Evolutionary conservation across 2,888 invertebrate species (phyloP).

Genomic region (Lithophane ornitopus): DNA sequence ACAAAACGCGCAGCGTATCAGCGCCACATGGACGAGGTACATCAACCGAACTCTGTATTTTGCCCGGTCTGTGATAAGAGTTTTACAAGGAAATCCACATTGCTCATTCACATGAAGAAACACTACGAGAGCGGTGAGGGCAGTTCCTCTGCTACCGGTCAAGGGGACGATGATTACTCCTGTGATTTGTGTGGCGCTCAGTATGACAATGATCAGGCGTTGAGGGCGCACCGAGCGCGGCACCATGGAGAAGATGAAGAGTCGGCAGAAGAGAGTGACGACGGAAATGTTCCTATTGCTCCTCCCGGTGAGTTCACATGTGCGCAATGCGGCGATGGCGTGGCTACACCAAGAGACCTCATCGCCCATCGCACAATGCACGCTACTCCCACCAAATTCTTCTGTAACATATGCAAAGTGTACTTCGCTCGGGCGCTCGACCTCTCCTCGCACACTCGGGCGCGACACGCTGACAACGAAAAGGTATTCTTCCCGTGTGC

Average conservation of each 20-base stretch:
- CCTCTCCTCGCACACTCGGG: conserved; percentile 87
- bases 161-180: conserved; percentile 83
- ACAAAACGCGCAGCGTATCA: conserved; percentile 91
- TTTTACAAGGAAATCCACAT: conserved; percentile 91
- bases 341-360: conserved; percentile 88
- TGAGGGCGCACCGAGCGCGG: conserved; percentile 91
- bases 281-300: conserved; percentile 76
- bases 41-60: conserved; percentile 89
- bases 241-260: conserved; percentile 89
- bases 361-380: conserved; percentile 91
- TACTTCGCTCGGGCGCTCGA: conserved; percentile 87
- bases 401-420: conserved; percentile 91
- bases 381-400: conserved; percentile 87
- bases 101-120: conserved; percentile 92
- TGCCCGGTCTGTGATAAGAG: conserved; percentile 92
- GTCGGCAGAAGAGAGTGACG: conserved; percentile 83
- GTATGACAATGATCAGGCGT: conserved; percentile 90
- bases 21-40: conserved; percentile 91
- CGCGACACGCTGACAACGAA: conserved; percentile 88
- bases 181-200: conserved; percentile 92
- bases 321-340: conserved; percentile 90
- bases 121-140: conserved; percentile 88
- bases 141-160: conserved; percentile 75
- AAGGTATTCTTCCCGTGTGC: conserved; percentile 91
- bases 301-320: conserved; percentile 89